Percentiles rank a stretch among this genome's conserved stretches.
These are phyloP conservation scores for Drusus annulatus DNA, from an alignment of 1,140 invertebrate genomes.

Conservation along the genomic window DNA sequence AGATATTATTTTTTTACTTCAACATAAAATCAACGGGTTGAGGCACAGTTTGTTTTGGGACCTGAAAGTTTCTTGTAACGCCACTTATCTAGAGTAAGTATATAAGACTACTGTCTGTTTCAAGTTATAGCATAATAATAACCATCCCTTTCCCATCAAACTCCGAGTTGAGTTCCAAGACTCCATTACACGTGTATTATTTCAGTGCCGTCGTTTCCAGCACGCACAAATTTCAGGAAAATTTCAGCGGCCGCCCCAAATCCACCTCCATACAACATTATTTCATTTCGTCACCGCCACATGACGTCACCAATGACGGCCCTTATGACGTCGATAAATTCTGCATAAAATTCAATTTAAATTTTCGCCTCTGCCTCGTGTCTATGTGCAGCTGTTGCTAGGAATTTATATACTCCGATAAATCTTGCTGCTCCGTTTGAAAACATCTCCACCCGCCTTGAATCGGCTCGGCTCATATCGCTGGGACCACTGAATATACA, in stretches of 20 bases:
- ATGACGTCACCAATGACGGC: slow-evolving; percentile 14
- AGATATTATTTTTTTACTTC: no score
- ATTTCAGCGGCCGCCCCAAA: not conserved
- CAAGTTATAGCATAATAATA: no score
- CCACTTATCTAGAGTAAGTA: no score
- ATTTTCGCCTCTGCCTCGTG: slow-evolving; percentile 28
- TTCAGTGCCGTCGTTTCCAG: no score
- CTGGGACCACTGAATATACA: not conserved
- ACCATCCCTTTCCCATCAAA: no score
- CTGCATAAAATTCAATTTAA: slow-evolving; percentile 56
- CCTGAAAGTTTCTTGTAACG: no score
- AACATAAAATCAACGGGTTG: no score
- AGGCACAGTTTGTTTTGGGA: no score
- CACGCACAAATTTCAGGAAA: not conserved
- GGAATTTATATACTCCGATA: slow-evolving; percentile 49
- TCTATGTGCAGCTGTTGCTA: slow-evolving; percentile 46
- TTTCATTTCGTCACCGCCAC: slow-evolving; percentile 39
- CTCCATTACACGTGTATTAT: no score
- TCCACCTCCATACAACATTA: not conserved
- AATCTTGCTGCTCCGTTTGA: slow-evolving; percentile 47
- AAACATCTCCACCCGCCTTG: slow-evolving; percentile 16
- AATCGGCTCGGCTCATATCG: slow-evolving; percentile 4
- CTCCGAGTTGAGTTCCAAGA: no score
- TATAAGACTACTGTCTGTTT: no score
- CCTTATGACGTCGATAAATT: slow-evolving; percentile 54